These are phyloP conservation scores for Gyps fulvus DNA, from an alignment of 2,113 vertebrate genomes.

Conservation along the genomic window DNA sequence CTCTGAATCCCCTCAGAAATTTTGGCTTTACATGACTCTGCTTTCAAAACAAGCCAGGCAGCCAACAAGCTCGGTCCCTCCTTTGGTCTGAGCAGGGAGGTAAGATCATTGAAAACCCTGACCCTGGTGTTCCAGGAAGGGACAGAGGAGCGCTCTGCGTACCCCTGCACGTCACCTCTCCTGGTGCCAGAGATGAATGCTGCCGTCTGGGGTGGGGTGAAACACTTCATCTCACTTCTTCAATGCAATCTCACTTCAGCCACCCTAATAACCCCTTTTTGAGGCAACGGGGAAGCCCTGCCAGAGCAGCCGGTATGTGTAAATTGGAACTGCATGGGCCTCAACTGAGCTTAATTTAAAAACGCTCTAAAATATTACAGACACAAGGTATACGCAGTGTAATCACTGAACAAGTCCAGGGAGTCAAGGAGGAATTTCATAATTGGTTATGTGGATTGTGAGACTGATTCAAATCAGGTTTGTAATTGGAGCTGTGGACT, in stretches of 20 bases:
- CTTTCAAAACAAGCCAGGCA: not conserved
- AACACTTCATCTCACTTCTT: not conserved
- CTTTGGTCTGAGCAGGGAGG: not conserved
- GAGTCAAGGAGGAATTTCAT: not conserved
- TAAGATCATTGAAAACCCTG: not conserved
- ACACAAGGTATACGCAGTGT: not conserved
- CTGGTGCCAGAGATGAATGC: not conserved
- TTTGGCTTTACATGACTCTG: not conserved
- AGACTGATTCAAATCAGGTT: not conserved
- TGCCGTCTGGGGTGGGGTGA: not conserved
- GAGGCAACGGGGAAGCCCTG: not conserved
- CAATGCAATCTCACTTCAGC: not conserved
- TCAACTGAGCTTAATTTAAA: not conserved
- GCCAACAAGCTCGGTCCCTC: not conserved
- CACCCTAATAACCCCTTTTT: not conserved
- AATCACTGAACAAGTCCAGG: not conserved
- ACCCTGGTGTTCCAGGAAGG: not conserved
- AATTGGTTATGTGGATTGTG: not conserved
- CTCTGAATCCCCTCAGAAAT: not conserved
- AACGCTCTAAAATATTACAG: not conserved
- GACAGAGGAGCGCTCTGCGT: accelerated
- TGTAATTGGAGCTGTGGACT: not conserved
- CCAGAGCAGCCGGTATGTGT: accelerated
- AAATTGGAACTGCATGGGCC: not conserved
- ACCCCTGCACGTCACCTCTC: not conserved